A percentile compares a stretch with the other conserved stretches of the same genome.
These are phyloP conservation scores for Anthopleura xanthogrammica DNA, from an alignment of 92 coral and sea anemone species.

Conservation along the genomic window DNA sequence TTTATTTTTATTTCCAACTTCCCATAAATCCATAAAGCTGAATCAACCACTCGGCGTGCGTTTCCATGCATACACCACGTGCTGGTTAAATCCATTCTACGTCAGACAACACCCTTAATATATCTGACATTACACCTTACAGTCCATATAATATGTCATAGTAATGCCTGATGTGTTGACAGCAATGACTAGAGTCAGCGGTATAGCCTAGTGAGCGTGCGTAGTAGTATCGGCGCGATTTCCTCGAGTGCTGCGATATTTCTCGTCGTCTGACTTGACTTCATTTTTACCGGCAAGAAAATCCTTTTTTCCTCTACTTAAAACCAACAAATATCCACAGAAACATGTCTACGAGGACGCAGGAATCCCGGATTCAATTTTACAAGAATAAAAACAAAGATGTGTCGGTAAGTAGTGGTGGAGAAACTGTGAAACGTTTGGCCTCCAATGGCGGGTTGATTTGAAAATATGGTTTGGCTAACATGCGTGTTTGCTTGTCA, in stretches of 20 bases:
- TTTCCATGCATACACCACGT: background rate
- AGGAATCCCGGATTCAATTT: slow-evolving; percentile 78
- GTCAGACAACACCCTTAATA: no score
- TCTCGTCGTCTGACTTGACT: slow-evolving; percentile 46
- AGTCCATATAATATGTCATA: background rate
- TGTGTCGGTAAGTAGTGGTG: slow-evolving; percentile 72
- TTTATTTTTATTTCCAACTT: no score
- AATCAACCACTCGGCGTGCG: no score
- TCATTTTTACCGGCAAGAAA: slow-evolving; percentile 54
- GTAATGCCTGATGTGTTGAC: background rate
- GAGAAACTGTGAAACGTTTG: slow-evolving; percentile 7
- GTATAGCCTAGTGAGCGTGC: slow-evolving; percentile 36
- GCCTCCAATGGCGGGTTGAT: slow-evolving; percentile 65
- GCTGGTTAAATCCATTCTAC: no score
- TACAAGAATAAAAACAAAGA: slow-evolving; percentile 99
- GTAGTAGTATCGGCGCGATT: slow-evolving; percentile 42
- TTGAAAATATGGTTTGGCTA: slow-evolving; percentile 35
- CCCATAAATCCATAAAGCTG: no score
- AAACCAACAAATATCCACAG: slow-evolving; percentile 32
- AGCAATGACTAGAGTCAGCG: slow-evolving; percentile 31
- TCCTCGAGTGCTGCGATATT: slow-evolving; percentile 25
- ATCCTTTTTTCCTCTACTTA: slow-evolving; percentile 36
- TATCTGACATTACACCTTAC: background rate
- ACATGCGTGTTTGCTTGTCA: slow-evolving; percentile 1
- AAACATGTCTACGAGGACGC: slow-evolving; percentile 78